A percentile compares a stretch with the other conserved stretches of the same genome.
Conservation (phyloP, 2,888 invertebrate genomes). For the Gisinianus flammeolus region DNA sequence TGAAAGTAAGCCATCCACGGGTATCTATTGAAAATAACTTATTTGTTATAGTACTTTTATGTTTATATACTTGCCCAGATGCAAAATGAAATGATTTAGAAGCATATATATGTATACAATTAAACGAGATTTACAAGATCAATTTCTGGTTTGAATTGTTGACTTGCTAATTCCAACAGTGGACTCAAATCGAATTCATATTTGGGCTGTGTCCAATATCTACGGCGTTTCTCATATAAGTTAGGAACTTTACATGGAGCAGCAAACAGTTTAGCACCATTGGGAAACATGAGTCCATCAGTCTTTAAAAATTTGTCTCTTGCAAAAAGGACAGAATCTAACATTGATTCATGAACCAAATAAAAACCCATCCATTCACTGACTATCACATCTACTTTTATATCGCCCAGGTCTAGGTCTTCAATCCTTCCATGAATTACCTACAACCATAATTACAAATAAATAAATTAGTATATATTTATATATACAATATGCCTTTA, state of each 20-base stretch:
- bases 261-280: constrained; percentile 72
- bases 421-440: constrained; percentile 79
- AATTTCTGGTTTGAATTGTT: constrained; percentile 74
- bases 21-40: constrained; percentile 46
- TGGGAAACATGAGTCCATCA: constrained; percentile 77
- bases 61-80: too few relatives aligned
- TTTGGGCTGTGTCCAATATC: constrained; percentile 76
- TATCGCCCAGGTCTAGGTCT: constrained; percentile 70
- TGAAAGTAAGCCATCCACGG: constrained; percentile 69
- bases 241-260: constrained; percentile 66
- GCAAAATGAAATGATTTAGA: too few relatives aligned
- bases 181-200: constrained; percentile 78
- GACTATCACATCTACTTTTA: constrained; percentile 84
- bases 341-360: constrained; percentile 92
- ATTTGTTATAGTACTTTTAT: too few relatives aligned
- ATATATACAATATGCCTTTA: too few relatives aligned
- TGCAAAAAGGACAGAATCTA: constrained; percentile 84
- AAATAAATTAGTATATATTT: too few relatives aligned
- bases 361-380: constrained; percentile 99
- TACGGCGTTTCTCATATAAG: constrained; percentile 60
- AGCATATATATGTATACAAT: neutral
- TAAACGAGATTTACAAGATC: constrained; percentile 62
- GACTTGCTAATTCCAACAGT: constrained; percentile 67
- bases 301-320: constrained; percentile 79
- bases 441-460: constrained; percentile 64